Conservation (phyloP, 2,113 vertebrate species). For the Girardinichthys multiradiatus region DNA sequence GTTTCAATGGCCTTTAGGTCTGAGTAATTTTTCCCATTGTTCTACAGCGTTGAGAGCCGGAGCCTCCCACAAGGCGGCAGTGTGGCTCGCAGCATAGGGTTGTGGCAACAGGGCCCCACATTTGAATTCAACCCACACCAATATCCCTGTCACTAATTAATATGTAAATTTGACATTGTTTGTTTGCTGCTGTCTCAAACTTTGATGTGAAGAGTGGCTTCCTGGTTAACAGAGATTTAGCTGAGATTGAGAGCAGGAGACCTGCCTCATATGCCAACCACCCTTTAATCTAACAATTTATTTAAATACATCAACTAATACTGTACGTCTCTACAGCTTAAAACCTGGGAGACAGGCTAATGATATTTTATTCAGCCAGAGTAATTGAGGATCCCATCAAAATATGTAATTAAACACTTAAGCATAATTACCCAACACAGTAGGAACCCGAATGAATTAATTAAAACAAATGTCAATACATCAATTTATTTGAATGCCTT, state of each 20-base stretch:
- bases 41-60: constrained; percentile 43
- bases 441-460: constrained; percentile 90
- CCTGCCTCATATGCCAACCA: constrained; percentile 65
- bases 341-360: constrained; percentile 88
- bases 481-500: constrained; percentile 89
- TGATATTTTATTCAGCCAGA: constrained; percentile 90
- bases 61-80: constrained; percentile 71
- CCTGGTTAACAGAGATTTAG: constrained; percentile 84
- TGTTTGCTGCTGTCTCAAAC: constrained; percentile 81
- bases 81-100: constrained; percentile 57
- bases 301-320: constrained; percentile 80
- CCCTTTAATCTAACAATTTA: constrained; percentile 80
- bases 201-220: constrained; percentile 79
- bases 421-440: constrained; percentile 90
- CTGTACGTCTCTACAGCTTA: constrained; percentile 77
- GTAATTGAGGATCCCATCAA: constrained; percentile 94
- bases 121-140: constrained; percentile 77
- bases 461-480: constrained; percentile 89
- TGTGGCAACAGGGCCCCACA: constrained; percentile 57
- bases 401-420: constrained; percentile 97
- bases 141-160: constrained; percentile 79
- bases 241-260: constrained; percentile 76
- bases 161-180: constrained; percentile 84
- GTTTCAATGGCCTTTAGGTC: constrained; percentile 55
- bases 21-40: constrained; percentile 69